Conservation (phyloP, 2,797 vertebrate genomes). For the Pyrrhura leucotis region DNA sequence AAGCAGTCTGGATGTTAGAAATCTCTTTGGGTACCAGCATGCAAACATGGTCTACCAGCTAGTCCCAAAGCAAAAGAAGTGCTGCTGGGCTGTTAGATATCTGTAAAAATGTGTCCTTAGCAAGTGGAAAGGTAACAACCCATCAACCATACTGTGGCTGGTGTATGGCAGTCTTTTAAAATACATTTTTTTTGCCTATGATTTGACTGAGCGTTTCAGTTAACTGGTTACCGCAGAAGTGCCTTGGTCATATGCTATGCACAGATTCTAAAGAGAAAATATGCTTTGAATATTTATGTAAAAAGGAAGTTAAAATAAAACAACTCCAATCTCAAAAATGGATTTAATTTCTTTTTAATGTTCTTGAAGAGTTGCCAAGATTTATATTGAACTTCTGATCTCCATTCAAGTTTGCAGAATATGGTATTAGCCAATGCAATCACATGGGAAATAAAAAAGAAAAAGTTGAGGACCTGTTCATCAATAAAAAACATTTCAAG, state of each 20-base stretch:
- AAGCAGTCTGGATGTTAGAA: background rate
- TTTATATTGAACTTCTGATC: conserved; percentile 68
- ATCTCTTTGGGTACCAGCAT: background rate
- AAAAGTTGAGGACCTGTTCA: background rate
- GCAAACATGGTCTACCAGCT: background rate
- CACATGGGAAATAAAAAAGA: background rate
- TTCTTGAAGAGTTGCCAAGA: conserved; percentile 53
- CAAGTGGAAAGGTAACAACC: background rate
- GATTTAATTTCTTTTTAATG: conserved; percentile 70
- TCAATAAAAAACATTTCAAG: conserved; percentile 15
- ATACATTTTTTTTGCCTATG: background rate
- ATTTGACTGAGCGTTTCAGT: background rate
- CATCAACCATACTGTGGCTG: background rate
- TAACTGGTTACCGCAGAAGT: background rate
- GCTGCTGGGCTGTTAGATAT: background rate
- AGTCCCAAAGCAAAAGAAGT: background rate
- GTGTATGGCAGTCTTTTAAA: background rate
- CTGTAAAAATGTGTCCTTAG: background rate
- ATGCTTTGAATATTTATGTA: background rate
- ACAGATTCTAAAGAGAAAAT: background rate
- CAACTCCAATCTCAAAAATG: conserved; percentile 3
- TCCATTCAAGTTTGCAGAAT: conserved; percentile 23
- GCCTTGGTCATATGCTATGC: background rate
- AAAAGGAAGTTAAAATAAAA: conserved; percentile 50
- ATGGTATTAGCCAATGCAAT: background rate